These are phyloP conservation scores for Limnodromus scolopaceus DNA, from an alignment of 2,797 vertebrate species.

Conservation along the genomic window DNA sequence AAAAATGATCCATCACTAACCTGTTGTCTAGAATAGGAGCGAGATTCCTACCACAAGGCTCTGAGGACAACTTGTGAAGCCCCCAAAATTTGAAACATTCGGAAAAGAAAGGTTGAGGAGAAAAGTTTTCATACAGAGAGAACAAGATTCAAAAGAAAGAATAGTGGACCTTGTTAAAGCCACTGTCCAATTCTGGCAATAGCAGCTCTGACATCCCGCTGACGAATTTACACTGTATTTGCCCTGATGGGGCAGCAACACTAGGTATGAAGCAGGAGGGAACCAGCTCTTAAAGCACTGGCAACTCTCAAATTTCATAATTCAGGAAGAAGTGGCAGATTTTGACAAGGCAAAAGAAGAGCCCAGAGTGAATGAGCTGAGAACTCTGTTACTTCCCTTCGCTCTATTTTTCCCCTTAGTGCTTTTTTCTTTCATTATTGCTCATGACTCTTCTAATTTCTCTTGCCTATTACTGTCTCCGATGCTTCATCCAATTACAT, in stretches of 20 bases:
- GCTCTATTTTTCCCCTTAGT: neutral
- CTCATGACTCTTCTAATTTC: neutral
- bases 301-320: neutral
- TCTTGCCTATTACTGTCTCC: neutral
- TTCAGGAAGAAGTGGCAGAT: neutral
- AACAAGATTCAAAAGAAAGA: conserved; percentile 31
- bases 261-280: neutral
- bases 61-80: neutral
- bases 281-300: neutral
- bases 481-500: neutral
- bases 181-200: neutral
- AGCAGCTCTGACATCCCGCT: neutral
- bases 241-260: neutral
- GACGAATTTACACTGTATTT: neutral
- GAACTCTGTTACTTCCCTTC: neutral
- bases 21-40: neutral
- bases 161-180: neutral
- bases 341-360: neutral
- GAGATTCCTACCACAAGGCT: neutral
- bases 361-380: neutral
- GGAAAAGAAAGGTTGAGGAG: conserved; percentile 16
- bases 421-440: neutral
- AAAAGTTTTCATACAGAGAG: neutral
- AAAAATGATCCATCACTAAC: neutral
- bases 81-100: neutral